Base-by-base conservation (phyloP, 2,888 invertebrate genomes). In the Branchipolynoe longqiensis region DNA sequence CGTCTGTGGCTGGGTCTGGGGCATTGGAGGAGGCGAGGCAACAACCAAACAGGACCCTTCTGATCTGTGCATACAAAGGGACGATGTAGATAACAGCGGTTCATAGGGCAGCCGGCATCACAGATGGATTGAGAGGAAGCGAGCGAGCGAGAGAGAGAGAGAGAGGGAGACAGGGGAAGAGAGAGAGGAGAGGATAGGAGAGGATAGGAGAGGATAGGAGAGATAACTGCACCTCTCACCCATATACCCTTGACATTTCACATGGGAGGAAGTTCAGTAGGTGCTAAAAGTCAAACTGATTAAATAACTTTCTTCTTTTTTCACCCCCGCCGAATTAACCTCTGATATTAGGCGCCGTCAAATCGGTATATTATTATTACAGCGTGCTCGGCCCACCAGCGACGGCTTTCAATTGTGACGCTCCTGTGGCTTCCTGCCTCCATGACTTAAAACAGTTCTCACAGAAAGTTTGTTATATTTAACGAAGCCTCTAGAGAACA, bases 261-360 rank as follows among this genome's bases (percentile, higher is more conserved):
- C 22, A 69, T n/a, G n/a, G 38, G 38, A 69, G 69, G 69, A 69
- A 69, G 69, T 38, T 33, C 36, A 69, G 69, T 69, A 69, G 36
- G 69, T 69, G 69, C 69, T 69, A 69, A 69, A 69, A 69, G 69
- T 69, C 69, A 69, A 69, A 33, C 69, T 69, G 36, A 69, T 69
- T 69, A 69, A 69, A 69, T 69, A 33, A 33, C 69, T 58, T 38
- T 69, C 31, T 58, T 69, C 69, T 69, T 69, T 69, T 69, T 69
- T 36, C n/a, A n/a, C n/a, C n/a, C n/a, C n/a, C n/a, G n/a, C n/a
- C 38, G 36, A 69, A 69, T 69, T 69, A 69, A 69, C 69, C 69
- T 69, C 69, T 69, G 69, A 69, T 69, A 69, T 69, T 69, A 33
- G 38, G 38, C 36, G 12, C 22, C 12, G 58, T 4, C n/a, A 58